These are phyloP conservation scores for Xylocampa areola DNA, from an alignment of 2,888 invertebrate species.

Conservation along the genomic window DNA sequence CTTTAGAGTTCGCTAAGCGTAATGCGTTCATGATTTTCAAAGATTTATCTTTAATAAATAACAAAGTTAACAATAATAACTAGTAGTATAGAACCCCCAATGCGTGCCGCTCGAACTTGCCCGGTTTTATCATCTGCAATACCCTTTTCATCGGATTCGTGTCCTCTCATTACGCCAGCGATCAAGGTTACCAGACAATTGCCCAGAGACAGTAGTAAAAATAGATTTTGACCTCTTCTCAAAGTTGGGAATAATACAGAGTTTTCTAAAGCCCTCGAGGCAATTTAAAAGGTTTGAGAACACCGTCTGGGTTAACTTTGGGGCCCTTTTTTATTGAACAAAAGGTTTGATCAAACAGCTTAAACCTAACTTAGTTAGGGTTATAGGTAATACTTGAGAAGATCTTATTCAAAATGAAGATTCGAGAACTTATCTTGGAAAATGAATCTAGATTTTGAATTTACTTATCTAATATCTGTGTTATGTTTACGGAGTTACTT, in stretches of 20 bases:
- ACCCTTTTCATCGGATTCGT: slow-evolving; percentile 13
- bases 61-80: no score
- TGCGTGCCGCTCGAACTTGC: no score
- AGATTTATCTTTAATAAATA: no score
- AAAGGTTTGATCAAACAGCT: slow-evolving; percentile 43
- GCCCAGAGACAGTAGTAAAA: slow-evolving; percentile 29
- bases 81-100: no score
- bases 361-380: slow-evolving; percentile 30
- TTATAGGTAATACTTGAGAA: slow-evolving; percentile 23
- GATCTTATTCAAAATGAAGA: slow-evolving; percentile 22
- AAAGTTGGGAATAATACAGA: slow-evolving; percentile 38
- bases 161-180: slow-evolving; percentile 12
- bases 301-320: slow-evolving; percentile 29
- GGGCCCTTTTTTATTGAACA: slow-evolving; percentile 46
- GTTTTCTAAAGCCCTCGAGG: slow-evolving; percentile 35
- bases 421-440: slow-evolving; percentile 17
- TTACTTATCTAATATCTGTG: no score
- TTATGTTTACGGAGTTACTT: no score
- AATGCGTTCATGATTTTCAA: no score
- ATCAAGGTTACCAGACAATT: slow-evolving; percentile 9
- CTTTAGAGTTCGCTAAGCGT: no score
- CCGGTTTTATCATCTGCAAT: no score
- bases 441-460: slow-evolving; percentile 6
- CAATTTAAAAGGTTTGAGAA: slow-evolving; percentile 43
- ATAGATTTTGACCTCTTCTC: slow-evolving; percentile 37